Evolutionary conservation across 1,140 invertebrate species (phyloP).

Genomic region (Drosophila biarmipes): DNA sequence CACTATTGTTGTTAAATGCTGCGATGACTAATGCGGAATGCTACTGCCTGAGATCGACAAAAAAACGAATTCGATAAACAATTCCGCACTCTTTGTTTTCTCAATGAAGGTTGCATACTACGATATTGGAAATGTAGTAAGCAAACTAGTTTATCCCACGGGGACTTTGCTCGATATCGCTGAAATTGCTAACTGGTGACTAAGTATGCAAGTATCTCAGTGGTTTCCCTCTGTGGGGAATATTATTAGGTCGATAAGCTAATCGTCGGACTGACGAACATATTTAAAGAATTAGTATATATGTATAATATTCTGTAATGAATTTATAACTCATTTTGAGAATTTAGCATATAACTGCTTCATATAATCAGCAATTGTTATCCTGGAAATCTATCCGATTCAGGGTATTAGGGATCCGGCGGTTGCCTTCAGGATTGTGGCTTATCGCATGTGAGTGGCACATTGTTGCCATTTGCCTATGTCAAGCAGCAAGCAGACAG

Average conservation of each 20-base stretch:
- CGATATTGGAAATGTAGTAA: constrained; percentile 1
- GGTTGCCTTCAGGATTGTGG: constrained; percentile 5
- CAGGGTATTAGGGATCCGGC: neutral
- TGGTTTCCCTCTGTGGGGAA: neutral
- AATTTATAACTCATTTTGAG: no score
- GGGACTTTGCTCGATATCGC: neutral
- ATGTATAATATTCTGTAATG: no score
- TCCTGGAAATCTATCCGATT: no score
- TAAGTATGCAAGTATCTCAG: neutral
- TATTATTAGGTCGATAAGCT: neutral
- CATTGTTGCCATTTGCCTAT: constrained; percentile 48
- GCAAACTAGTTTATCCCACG: constrained; percentile 1
- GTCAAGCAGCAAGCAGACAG: constrained; percentile 42
- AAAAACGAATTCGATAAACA: neutral
- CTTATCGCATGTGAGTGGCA: constrained; percentile 44
- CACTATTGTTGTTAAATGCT: constrained; percentile 22
- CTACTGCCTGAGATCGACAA: neutral
- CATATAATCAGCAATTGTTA: no score
- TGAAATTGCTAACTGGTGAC: neutral
- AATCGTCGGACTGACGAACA: neutral
- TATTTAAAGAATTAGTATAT: neutral
- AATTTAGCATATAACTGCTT: no score
- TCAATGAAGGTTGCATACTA: constrained; percentile 3
- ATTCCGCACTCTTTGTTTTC: constrained; percentile 1
- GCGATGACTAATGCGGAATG: constrained; percentile 52